phyloP scores from a whole-genome alignment of 1,140 invertebrate species.

The Anoplolepis gracilipes region DNA sequence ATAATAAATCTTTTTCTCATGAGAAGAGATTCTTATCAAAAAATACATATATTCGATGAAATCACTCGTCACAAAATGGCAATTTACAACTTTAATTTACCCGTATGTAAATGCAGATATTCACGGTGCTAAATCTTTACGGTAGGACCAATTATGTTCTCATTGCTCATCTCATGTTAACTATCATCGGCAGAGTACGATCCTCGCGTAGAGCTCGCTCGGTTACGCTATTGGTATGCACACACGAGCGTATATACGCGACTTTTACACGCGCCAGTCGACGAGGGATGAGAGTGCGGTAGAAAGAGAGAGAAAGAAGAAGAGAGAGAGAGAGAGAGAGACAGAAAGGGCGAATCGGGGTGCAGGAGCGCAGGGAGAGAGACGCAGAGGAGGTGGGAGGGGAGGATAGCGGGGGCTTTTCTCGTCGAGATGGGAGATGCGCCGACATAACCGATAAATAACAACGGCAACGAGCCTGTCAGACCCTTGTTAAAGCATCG shows the following conservation, averaged over 20 bases:
- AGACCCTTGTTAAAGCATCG: slow-evolving; percentile 85
- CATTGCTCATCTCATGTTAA: slow-evolving; percentile 58
- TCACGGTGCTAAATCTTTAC: slow-evolving; percentile 46
- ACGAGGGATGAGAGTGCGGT: slow-evolving; percentile 32
- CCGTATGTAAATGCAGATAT: slow-evolving; percentile 54
- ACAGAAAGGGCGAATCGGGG: slow-evolving; percentile 15
- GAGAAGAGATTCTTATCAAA: not conserved
- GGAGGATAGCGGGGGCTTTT: slow-evolving; percentile 63
- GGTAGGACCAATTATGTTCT: slow-evolving; percentile 61
- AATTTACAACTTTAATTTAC: slow-evolving; percentile 29
- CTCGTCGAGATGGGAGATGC: slow-evolving; percentile 83
- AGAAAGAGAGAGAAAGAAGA: slow-evolving; percentile 12
- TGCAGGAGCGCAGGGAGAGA: slow-evolving; percentile 15
- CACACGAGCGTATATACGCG: slow-evolving; percentile 39
- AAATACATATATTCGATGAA: not conserved
- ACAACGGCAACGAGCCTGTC: slow-evolving; percentile 85
- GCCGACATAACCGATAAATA: slow-evolving; percentile 85
- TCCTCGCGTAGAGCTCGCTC: slow-evolving; percentile 22
- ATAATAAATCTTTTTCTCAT: not conserved
- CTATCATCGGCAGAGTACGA: not conserved
- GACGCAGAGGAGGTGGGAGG: not conserved
- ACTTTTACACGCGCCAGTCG: slow-evolving; percentile 64
- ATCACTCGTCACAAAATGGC: not conserved
- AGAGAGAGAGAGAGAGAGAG: slow-evolving; percentile 6
- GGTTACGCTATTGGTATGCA: slow-evolving; percentile 67